Evolutionary conservation across 2,888 invertebrate species (phyloP).

Genomic region (Stenotaenia linearis): DNA sequence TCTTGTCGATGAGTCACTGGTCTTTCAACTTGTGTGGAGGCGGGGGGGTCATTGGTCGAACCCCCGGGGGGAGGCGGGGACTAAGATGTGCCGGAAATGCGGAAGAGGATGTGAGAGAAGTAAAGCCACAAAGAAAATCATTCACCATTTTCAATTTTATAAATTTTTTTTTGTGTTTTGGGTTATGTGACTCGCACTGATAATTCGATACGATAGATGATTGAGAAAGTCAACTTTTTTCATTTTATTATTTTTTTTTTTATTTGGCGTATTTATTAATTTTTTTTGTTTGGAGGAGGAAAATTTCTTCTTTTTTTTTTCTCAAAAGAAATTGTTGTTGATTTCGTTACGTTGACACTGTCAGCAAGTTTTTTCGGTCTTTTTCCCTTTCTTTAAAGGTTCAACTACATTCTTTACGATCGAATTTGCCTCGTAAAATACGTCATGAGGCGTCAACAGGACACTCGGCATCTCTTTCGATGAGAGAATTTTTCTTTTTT

Average conservation of each 20-base stretch:
- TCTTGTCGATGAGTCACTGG: slow-evolving; percentile 29
- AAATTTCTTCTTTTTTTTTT: not conserved
- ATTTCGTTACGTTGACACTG: not conserved
- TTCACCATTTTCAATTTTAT: not conserved
- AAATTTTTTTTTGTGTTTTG: not conserved
- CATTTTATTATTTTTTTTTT: not conserved
- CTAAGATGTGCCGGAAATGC: slow-evolving; percentile 19
- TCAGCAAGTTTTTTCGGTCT: not conserved
- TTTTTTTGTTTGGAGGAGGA: not conserved
- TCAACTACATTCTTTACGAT: not conserved
- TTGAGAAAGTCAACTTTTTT: not conserved
- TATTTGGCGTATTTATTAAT: not conserved
- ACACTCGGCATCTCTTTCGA: slow-evolving; percentile 11
- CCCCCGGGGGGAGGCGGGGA: slow-evolving; percentile 6
- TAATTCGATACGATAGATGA: not conserved
- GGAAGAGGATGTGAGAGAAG: not conserved
- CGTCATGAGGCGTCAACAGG: slow-evolving; percentile 15
- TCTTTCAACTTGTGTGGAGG: slow-evolving; percentile 15
- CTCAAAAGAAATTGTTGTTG: not conserved
- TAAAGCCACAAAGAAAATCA: not conserved
- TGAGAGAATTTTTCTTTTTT: not conserved
- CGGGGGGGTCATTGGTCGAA: slow-evolving; percentile 19
- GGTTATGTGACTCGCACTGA: not conserved
- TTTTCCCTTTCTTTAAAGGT: not conserved
- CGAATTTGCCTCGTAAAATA: slow-evolving; percentile 15